A percentile compares a stretch with the other conserved stretches of the same genome.
These are phyloP conservation scores for Thaumatotibia leucotreta DNA, from an alignment of 1,140 invertebrate species.

Conservation along the genomic window DNA sequence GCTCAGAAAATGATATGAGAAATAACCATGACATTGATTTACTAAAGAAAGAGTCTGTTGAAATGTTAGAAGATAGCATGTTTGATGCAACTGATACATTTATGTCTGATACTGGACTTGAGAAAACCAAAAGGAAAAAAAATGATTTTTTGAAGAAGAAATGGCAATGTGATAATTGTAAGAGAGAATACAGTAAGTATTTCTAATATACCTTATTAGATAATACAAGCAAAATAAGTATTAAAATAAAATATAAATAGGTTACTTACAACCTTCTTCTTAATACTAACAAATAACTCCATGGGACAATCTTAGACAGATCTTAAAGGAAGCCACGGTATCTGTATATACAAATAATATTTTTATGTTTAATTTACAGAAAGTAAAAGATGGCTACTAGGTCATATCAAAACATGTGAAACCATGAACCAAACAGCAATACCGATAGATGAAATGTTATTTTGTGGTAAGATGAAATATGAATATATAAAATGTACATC, in stretches of 20 bases:
- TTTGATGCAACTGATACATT: not conserved
- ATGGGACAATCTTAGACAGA: too few relatives aligned
- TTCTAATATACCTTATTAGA: too few relatives aligned
- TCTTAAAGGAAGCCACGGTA: too few relatives aligned
- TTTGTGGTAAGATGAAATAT: not conserved
- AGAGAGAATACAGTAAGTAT: not conserved
- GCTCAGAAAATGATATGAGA: not conserved
- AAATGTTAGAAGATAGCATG: not conserved
- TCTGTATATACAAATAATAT: not conserved
- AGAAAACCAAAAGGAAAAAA: not conserved
- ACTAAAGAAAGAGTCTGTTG: not conserved
- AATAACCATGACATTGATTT: not conserved
- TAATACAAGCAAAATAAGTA: too few relatives aligned
- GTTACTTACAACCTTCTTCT: too few relatives aligned
- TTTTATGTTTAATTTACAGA: not conserved
- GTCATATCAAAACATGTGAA: not conserved
- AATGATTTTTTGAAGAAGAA: not conserved
- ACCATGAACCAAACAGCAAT: not conserved
- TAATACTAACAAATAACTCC: too few relatives aligned
- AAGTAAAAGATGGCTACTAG: not conserved
- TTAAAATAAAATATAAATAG: too few relatives aligned
- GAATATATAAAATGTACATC: too few relatives aligned
- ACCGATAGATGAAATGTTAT: not conserved
- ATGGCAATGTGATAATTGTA: not conserved
- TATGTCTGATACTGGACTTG: not conserved